Percentiles rank a stretch among this genome's conserved stretches.
These are phyloP conservation scores for Cheilosia soror DNA, from an alignment of 2,888 invertebrate genomes.

Conservation along the genomic window DNA sequence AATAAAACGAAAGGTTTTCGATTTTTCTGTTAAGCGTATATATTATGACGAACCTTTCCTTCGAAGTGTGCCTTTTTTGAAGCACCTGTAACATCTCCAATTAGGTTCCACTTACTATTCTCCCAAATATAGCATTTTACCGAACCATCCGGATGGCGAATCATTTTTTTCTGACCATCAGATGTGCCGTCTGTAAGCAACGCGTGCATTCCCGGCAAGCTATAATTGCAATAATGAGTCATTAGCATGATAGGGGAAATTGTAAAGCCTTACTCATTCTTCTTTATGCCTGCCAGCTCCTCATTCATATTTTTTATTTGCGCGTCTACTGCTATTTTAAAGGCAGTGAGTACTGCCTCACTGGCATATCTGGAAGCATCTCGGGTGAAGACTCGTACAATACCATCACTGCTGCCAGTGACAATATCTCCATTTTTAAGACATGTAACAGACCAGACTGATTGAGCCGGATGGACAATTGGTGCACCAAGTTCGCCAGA, in stretches of 20 bases:
- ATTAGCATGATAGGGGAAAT: neutral
- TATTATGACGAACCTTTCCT: slow-evolving; percentile 85
- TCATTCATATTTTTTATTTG: slow-evolving; percentile 86
- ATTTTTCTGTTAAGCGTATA: neutral
- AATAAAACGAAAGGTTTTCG: neutral
- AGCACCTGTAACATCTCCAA: slow-evolving; percentile 95
- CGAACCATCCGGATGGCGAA: slow-evolving; percentile 88
- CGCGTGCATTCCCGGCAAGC: slow-evolving; percentile 92
- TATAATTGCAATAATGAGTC: slow-evolving; percentile 79
- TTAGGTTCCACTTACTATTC: slow-evolving; percentile 90
- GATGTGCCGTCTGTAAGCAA: slow-evolving; percentile 89
- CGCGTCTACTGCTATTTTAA: slow-evolving; percentile 89
- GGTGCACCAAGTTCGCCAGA: slow-evolving; percentile 80
- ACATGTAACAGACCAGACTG: slow-evolving; percentile 94
- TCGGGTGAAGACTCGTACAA: slow-evolving; percentile 93
- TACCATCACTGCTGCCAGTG: slow-evolving; percentile 94
- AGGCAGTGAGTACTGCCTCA: slow-evolving; percentile 86
- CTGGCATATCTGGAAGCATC: slow-evolving; percentile 89
- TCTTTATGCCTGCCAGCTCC: slow-evolving; percentile 93
- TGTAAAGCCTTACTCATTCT: slow-evolving; percentile 88
- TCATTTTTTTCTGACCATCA: slow-evolving; percentile 94
- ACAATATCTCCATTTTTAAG: slow-evolving; percentile 95
- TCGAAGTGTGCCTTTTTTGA: slow-evolving; percentile 89
- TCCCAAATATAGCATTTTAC: slow-evolving; percentile 93
- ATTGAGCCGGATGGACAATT: slow-evolving; percentile 89